Evolutionary conservation across 2,888 invertebrate species (phyloP), one percentile per base, ranked within the genome.

Genomic region (Cheilosia impressa): DNA sequence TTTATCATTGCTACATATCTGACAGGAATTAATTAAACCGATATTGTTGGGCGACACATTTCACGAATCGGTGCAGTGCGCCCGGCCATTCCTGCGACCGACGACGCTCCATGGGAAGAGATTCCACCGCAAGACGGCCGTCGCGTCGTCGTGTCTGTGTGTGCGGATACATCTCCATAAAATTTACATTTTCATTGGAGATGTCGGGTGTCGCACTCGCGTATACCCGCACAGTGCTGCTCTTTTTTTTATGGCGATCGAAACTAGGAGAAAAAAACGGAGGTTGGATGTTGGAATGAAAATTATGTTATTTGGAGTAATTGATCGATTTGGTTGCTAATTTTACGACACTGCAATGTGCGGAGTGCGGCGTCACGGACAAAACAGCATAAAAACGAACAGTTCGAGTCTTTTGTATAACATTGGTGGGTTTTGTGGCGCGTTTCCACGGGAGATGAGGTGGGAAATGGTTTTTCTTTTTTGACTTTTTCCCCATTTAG

Each of bases 291-390:
- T 62, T 66, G 31, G 50, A 79, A 87, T 52, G 52, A 52, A 52
- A 52, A 87, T 88, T 88, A 88, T 87, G 87, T 87, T 87, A 88
- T 87, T 87, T 78, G 78, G 83, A 84, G 87, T 88, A 87, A 87
- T 87, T 88, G 88, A 87, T 87, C 87, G 87, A 88, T 87, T 88
- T 88, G 87, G 87, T 87, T 88, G 88, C 87, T 87, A 88, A 88
- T 88, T 88, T 87, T 84, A 87, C 73, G 79, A 81, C 60, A 68
- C 77, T 73, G 78, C 83, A 62, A 34, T 47, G 38, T 31, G 31
- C 72, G 24, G 52, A 72, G 34, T 72, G 19, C 43, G n/a, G 5
- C 6, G 47, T 2, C 50, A 47, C 9, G n/a, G 24, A 22, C 0
- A 38, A 22, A 19, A 38, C 34, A 24, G n/a, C 9, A n/a, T 45